Conservation (phyloP, 1,140 invertebrate genomes). For the Leptestheria dahalacensis region DNA sequence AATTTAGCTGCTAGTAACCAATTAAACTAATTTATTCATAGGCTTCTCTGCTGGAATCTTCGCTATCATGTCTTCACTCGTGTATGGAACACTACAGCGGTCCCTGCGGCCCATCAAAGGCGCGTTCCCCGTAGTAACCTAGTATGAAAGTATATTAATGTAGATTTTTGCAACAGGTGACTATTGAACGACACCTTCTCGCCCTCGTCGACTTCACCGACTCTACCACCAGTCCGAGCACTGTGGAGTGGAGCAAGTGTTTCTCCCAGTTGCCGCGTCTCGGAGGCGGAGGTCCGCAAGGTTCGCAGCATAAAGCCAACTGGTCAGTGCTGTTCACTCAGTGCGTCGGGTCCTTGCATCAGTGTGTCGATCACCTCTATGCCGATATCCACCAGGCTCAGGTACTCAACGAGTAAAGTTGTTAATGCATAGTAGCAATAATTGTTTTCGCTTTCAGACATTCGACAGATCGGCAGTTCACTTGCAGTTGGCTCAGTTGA, state of each 20-base stretch:
- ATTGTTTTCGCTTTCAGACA: background rate
- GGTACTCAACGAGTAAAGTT: constrained; percentile 9
- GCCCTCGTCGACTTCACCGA: constrained; percentile 1
- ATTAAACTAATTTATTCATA: background rate
- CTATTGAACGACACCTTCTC: background rate
- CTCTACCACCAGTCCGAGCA: background rate
- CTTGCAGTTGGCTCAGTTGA: background rate
- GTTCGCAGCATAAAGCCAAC: background rate
- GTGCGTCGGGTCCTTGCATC: background rate
- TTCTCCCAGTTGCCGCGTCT: background rate
- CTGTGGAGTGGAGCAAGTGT: background rate
- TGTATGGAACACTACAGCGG: constrained; percentile 6
- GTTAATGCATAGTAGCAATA: too few species aligned
- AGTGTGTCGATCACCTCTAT: background rate
- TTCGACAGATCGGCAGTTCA: background rate
- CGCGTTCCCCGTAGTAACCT: background rate
- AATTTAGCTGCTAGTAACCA: background rate
- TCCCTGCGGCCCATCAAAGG: constrained; percentile 6
- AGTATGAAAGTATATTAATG: background rate
- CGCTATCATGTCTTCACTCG: background rate
- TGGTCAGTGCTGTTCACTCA: background rate
- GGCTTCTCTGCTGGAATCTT: background rate
- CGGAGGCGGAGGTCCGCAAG: constrained; percentile 2
- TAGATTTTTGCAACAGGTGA: background rate
- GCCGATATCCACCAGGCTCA: background rate